phyloP scores from a whole-genome alignment of 2,888 invertebrate species.

The Alcis repandata region DNA sequence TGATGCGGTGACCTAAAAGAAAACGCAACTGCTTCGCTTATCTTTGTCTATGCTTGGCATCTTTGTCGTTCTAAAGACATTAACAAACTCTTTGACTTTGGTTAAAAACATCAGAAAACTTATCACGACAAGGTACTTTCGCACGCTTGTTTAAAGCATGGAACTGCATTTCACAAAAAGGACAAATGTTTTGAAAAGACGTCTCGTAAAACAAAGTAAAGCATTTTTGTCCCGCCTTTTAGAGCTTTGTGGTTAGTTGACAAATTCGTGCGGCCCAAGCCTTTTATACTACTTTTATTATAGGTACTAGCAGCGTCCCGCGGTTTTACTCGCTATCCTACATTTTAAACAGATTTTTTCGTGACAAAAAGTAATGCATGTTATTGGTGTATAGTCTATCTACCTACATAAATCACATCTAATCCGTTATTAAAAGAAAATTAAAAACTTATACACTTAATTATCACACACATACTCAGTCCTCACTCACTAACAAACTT shows the following conservation, averaged over 20 bases:
- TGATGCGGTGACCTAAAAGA: not conserved
- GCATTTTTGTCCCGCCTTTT: not conserved
- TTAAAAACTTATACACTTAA: too few species aligned
- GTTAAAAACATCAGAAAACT: not conserved
- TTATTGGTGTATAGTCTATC: too few species aligned
- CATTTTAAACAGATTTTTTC: too few species aligned
- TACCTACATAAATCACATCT: too few species aligned
- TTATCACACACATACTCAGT: too few species aligned
- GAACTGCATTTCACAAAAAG: not conserved
- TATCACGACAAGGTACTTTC: constrained; percentile 1
- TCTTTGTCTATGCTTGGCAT: not conserved
- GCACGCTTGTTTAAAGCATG: not conserved
- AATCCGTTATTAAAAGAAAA: too few species aligned
- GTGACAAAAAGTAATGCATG: too few species aligned
- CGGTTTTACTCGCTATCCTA: too few species aligned
- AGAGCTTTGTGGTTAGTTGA: constrained; percentile 4
- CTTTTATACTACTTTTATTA: too few species aligned
- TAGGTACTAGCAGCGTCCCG: too few species aligned
- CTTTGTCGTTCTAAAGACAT: not conserved
- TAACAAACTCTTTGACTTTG: not conserved
- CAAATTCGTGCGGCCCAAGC: not conserved
- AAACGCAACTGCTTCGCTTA: too few species aligned
- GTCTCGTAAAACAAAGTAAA: constrained; percentile 7
- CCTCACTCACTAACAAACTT: too few species aligned
- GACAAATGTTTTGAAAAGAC: not conserved